A percentile compares a stretch with the other conserved stretches of the same genome.
Conservation (phyloP, 2,797 vertebrate genomes). For the Micrastur ruficollis region DNA sequence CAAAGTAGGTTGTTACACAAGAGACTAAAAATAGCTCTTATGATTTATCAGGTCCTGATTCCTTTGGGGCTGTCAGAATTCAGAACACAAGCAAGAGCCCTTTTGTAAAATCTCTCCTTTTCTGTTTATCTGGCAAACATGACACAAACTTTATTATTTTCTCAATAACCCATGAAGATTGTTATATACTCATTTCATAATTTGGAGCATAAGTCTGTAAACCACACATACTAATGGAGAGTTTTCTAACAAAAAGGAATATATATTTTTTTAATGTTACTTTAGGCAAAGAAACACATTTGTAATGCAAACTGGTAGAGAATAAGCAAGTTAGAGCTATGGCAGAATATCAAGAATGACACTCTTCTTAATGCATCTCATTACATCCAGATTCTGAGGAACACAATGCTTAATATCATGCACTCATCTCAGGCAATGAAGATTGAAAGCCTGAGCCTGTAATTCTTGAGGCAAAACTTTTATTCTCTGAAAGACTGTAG, state of each 20-base stretch:
- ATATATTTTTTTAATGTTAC: slow-evolving; percentile 41
- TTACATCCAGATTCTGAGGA: slow-evolving; percentile 45
- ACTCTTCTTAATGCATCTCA: slow-evolving; percentile 54
- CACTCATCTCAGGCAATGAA: slow-evolving; percentile 16
- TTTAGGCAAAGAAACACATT: slow-evolving; percentile 50
- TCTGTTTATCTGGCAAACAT: not conserved
- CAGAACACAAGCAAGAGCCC: not conserved
- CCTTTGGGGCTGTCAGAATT: slow-evolving; percentile 26
- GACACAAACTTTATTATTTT: not conserved
- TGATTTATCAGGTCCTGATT: slow-evolving; percentile 33
- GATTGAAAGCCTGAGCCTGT: slow-evolving; percentile 31
- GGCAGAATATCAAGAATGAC: slow-evolving; percentile 42
- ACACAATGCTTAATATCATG: slow-evolving; percentile 47
- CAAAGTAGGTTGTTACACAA: slow-evolving; percentile 17
- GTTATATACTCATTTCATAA: slow-evolving; percentile 11
- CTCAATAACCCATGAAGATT: not conserved
- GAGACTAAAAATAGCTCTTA: slow-evolving; percentile 44
- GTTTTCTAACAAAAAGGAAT: slow-evolving; percentile 34
- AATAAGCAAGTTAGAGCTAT: slow-evolving; percentile 49
- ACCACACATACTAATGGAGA: not conserved
- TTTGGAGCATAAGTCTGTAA: not conserved
- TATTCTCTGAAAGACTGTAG: not conserved
- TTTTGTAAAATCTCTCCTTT: not conserved
- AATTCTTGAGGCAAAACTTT: slow-evolving; percentile 35
- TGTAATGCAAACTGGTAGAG: slow-evolving; percentile 34